Base-by-base conservation (phyloP, 2,888 invertebrate genomes). In the Zonitis immaculata region DNA sequence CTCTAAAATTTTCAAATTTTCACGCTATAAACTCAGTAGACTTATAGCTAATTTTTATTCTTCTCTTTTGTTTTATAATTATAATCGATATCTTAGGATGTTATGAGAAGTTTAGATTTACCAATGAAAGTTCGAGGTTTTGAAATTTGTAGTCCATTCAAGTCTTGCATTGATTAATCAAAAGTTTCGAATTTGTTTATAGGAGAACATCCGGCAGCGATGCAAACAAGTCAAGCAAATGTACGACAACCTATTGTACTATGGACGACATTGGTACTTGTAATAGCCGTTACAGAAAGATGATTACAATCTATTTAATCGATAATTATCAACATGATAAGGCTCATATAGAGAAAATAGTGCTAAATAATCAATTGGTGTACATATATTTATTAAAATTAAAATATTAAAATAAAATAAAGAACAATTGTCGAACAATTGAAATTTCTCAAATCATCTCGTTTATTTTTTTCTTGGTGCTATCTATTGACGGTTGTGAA, bases 161-260 rank as follows among this genome's bases (percentile, higher is more conserved):
- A n/a, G n/a, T n/a, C n/a, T n/a, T 7, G 7, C 25, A 25, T 25
- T 27, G 1, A 11, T 9, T 27, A 27, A 27, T 11, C 3, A 27
- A 27, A 11, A 27, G 3, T 1, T 11, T 32, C 2, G 1, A 32
- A 32, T 68, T 69, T 71, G 64, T 75, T 22, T 74, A 42, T 78
- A 90, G 91, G 90, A 59, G 90, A 91, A 76, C 89, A 90, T 75
- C 90, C 90, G 57, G 89, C 89, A 52, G 90, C 91, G 30, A 90
- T 91, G 89, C 90, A 91, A 77, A 87, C 87, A 3, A 86, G 86
- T 75, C 80, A 79, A 75, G 79, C 72, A 53, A 60, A 64, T 54
- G 55, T 65, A 52, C 61, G 58, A 30, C 66, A 59, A 51, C 69
- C 70, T 61, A 66, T 67, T 64, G 64, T 67, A 50, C 60, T 72